A percentile compares a stretch with the other conserved stretches of the same genome.
Evolutionary conservation across 2,797 vertebrate genomes (phyloP).

Genomic region (Chrysocyon brachyurus): DNA sequence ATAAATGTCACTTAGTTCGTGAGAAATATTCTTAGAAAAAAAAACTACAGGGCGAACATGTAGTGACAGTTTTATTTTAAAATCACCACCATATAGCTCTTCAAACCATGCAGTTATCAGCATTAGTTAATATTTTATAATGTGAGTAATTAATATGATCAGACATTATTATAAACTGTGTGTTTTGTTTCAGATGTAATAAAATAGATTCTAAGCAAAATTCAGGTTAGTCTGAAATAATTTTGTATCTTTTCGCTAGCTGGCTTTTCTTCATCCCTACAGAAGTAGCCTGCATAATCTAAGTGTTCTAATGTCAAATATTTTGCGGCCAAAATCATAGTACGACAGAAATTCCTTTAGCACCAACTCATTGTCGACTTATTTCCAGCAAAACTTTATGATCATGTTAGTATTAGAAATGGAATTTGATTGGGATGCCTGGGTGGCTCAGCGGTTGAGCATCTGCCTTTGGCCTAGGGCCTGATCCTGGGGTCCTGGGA

Average conservation of each 20-base stretch:
- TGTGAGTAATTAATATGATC: neutral
- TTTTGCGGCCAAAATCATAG: neutral
- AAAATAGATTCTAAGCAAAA: neutral
- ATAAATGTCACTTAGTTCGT: neutral
- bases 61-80: slow-evolving; percentile 19
- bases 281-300: neutral
- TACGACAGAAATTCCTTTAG: slow-evolving; percentile 23
- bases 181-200: slow-evolving; percentile 29
- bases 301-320: neutral
- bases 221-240: neutral
- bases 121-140: slow-evolving; percentile 33
- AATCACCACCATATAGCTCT: neutral
- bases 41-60: neutral
- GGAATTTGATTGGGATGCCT: neutral
- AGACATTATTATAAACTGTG: neutral
- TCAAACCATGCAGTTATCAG: neutral
- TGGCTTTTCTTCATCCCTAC: neutral
- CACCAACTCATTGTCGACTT: neutral
- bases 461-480: no score
- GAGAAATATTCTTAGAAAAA: neutral
- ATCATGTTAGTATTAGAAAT: neutral
- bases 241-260: neutral
- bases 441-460: no score
- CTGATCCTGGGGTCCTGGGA: no score
- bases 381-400: neutral